Base-by-base conservation (phyloP, 2,113 vertebrate genomes). In the Morone saxatilis region DNA sequence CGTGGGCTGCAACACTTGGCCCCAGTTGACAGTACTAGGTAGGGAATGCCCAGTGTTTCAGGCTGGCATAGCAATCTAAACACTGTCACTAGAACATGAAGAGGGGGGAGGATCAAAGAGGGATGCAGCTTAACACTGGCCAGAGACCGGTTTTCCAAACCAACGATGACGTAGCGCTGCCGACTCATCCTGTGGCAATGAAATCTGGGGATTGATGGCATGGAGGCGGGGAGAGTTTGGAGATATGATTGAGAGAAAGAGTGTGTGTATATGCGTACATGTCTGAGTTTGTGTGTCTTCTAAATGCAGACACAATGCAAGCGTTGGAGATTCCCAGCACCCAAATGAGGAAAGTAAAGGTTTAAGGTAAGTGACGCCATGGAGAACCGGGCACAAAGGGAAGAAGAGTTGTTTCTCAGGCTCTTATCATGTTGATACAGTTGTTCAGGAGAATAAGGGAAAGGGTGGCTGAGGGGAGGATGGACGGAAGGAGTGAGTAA, bases 381-480 rank as follows among this genome's bases (percentile, higher is more conserved):
- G 51, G 40, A 56, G 47, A 71, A 22, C 10, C 1, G 67, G 63
- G 53, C 56, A 71, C 54, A 70, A 38, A 59, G 71, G 74, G n/a
- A 67, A 59, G 76, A 61, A 56, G 69, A 72, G 61, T 63, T 45
- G 72, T 54, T 86, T 91, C 86, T 86, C 81, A 31, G 40, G 71
- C 79, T 87, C 88, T 94, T 94, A 94, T 95, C 94, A 43, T 92
- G 92, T 93, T 92, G 85, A 80, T 92, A 71, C 93, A 95, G 93
- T 89, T 88, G 93, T 72, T 83, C 36, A 40, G 31, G 76, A 69
- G 59, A 38, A 19, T 51, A 14, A 47, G 56, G 14, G 40, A 40
- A 31, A n/a, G 68, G 36, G n/a, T 17, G 31, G 31, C 31, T 31
- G 47, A 9, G 7, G 63, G 69, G 31, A 51, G 78, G 60, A 43